Evolutionary conservation across 2,797 vertebrate genomes (phyloP), one percentile per base, ranked within the genome.

Genomic region (Tachyglossus aculeatus): DNA sequence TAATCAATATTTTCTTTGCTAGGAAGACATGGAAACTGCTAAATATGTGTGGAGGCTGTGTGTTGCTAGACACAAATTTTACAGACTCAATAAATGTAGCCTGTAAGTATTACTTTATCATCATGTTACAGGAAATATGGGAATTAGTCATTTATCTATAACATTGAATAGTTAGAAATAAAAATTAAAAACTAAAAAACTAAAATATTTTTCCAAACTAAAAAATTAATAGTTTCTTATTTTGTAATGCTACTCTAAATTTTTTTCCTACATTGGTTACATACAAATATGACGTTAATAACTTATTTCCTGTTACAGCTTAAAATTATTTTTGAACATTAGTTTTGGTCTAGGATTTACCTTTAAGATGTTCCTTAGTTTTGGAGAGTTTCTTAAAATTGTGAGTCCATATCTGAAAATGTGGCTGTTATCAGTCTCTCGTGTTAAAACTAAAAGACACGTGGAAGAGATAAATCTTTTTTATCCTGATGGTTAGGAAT

Each of bases 21-120:
- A 99, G 98, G 98, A 99, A 90, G 98, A 99, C 93, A 96, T 99
- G 96, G 98, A 99, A 93, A 99, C 97, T 19, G 98, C 98, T 71
- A 99, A 99, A 91, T 99, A 99, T 9, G 94, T 99, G 54, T 99
- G 97, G 94, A 94, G 98, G 87, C 96, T 99, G 92, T 99, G 96
- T 86, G 93, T 98, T 78, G 96, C 96, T 39, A 92, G 98, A 75
- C 97, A 98, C 89, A 98, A 98, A 85, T 99, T 99, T 91, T 99
- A 99, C 93, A 96, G 96, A 90, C 92, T 98, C 74, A 98, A 99
- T 92, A 96, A 95, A 89, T 96, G 95, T 80, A 97, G 90, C 89
- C 85, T 98, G 98, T 99, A 92, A 99, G 98, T 98, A 88, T 78
- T 16, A 14, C 21, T 24, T 57, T 29, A n/a, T 37, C 4, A 0